Evolutionary conservation across 1,140 invertebrate genomes (phyloP).

Genomic region (Conopomorpha cramerella): DNA sequence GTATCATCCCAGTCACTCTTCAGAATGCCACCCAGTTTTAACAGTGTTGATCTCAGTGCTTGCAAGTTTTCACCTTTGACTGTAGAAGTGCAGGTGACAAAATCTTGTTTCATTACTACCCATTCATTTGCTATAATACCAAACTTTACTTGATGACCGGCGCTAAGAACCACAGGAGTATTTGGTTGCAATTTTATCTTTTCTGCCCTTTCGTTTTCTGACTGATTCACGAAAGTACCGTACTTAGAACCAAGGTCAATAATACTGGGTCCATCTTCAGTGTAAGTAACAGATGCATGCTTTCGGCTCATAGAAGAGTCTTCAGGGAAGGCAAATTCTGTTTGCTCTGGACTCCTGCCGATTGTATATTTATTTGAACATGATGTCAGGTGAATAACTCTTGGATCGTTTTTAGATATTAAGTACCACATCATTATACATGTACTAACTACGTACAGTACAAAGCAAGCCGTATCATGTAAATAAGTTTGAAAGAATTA

Average conservation of each 20-base stretch:
- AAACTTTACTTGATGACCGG: slow-evolving; percentile 56
- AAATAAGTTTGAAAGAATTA: no score
- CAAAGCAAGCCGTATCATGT: no score
- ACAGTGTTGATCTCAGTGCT: slow-evolving; percentile 31
- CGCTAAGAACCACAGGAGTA: slow-evolving; percentile 26
- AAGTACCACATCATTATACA: slow-evolving; percentile 49
- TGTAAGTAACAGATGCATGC: slow-evolving; percentile 44
- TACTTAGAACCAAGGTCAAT: slow-evolving; percentile 61
- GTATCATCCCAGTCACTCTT: slow-evolving; percentile 49
- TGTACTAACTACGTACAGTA: no score
- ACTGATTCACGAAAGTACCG: slow-evolving; percentile 58
- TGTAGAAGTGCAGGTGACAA: slow-evolving; percentile 52
- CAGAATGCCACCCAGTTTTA: slow-evolving; percentile 40
- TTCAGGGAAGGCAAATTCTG: slow-evolving; percentile 37
- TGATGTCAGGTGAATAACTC: slow-evolving; percentile 29
- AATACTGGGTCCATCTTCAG: slow-evolving; percentile 21
- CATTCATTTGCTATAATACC: slow-evolving; percentile 57
- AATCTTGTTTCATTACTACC: slow-evolving; percentile 34
- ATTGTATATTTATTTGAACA: slow-evolving; percentile 20
- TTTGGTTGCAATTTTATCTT: slow-evolving; percentile 18
- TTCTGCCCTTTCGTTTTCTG: slow-evolving; percentile 19
- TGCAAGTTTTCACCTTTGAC: slow-evolving; percentile 36
- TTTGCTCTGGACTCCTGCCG: slow-evolving; percentile 28
- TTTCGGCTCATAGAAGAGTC: slow-evolving; percentile 63
- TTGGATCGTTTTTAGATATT: slow-evolving; percentile 23